These are phyloP conservation scores for Spisula solida DNA, from an alignment of 2,888 invertebrate species.

Conservation along the genomic window DNA sequence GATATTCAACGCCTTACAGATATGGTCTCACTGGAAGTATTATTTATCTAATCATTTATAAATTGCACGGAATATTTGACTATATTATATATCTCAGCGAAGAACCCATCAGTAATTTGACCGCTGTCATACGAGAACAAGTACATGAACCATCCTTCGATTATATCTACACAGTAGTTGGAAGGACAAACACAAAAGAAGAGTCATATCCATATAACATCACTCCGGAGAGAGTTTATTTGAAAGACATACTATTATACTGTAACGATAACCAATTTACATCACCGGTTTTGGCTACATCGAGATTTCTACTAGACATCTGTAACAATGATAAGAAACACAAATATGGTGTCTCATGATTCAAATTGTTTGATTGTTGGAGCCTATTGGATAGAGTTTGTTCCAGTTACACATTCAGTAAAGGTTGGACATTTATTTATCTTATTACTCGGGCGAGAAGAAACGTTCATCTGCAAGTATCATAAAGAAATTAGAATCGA, in stretches of 20 bases:
- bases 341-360: neutral
- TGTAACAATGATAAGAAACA: neutral
- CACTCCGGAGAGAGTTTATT: neutral
- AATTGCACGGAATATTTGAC: neutral
- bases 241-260: conserved; percentile 16
- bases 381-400: neutral
- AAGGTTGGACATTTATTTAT: conserved; percentile 11
- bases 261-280: conserved; percentile 11
- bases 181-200: conserved; percentile 5
- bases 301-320: too few relatives aligned
- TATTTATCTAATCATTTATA: conserved; percentile 27
- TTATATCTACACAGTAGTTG: conserved; percentile 24
- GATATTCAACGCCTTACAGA: neutral
- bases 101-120: conserved; percentile 20
- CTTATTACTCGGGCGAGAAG: neutral
- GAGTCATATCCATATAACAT: conserved; percentile 15
- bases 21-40: conserved; percentile 32
- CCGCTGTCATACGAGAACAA: neutral
- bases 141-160: neutral
- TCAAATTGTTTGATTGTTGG: neutral
- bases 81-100: conserved; percentile 28
- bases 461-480: neutral
- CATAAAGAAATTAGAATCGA: neutral
- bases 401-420: neutral
- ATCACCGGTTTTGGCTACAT: neutral